Base-by-base conservation (phyloP, 1,140 invertebrate species). In the Centruroides sculpturatus region DNA sequence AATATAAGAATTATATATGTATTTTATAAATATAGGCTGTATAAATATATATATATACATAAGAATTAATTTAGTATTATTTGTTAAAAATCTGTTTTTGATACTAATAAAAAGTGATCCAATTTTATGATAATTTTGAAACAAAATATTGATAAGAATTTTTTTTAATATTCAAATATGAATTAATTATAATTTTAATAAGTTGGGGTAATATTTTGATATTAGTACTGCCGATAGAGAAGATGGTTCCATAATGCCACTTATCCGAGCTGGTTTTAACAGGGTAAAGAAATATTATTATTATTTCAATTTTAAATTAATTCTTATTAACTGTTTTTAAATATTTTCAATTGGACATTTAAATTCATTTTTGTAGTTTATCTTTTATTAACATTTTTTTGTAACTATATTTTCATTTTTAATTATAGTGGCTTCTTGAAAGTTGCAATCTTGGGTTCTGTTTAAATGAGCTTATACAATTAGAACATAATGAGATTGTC, bases 391-490 rank as follows among this genome's bases (percentile, higher is more conserved):
- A 11, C 55, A 34, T 56, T 12, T 10, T 10, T 47, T 11, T 23
- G 8, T 10, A 47, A 13, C 11, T 13, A 23, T 2, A 23, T 23
- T 23, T 23, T 23, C 23, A 2, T 41, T 41, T 6, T 41, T 41
- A 65, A 57, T 75, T 73, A 9, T 72, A 87, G 85, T 81, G 85
- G 71, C 80, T 85, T 75, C 75, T 81, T 61, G 86, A 88, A 73
- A 85, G 80, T 55, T 74, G 79, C 50, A 83, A 81, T 69, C 70
- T 82, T 49, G 80, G 80, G n/a, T 74, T 79, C 54, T 86, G 83
- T 76, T 77, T 81, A 48, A 85, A 84, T 60, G 86, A 91, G 69
- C 72, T 89, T 52, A 74, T 85, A 55, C 83, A 85, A 69, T 73
- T 88, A 61, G 80, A 85, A 63, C 76, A 82, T 58, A 80, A 80